Conservation (phyloP, 2,888 invertebrate genomes). For the Watsonalla binaria region DNA sequence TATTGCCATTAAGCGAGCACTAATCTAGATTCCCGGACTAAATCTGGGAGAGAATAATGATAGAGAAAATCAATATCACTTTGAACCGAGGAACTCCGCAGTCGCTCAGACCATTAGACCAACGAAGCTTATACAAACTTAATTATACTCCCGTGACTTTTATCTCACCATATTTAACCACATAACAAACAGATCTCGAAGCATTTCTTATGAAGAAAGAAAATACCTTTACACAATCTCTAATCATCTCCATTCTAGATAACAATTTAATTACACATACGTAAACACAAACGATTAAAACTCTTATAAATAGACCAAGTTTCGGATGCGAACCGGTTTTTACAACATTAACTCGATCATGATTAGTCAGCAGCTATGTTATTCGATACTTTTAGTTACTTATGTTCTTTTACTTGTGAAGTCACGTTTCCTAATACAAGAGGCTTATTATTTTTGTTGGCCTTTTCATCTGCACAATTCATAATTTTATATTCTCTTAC, state of each 20-base stretch:
- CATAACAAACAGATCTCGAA: neutral
- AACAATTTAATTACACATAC: neutral
- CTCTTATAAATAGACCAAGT: neutral
- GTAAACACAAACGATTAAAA: constrained; percentile 1
- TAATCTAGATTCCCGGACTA: too few relatives aligned
- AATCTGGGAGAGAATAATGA: too few relatives aligned
- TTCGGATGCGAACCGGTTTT: constrained; percentile 1
- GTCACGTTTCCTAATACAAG: constrained; percentile 7
- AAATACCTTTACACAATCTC: neutral
- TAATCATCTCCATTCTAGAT: neutral
- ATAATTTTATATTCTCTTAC: neutral
- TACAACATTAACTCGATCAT: constrained; percentile 9
- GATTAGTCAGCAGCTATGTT: constrained; percentile 23
- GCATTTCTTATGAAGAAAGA: neutral
- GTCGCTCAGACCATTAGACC: too few relatives aligned
- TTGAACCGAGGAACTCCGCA: too few relatives aligned
- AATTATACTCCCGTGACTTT: too few relatives aligned
- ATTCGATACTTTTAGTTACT: constrained; percentile 18
- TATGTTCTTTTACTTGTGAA: constrained; percentile 3
- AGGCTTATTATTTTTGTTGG: constrained; percentile 4
- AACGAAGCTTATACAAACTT: too few relatives aligned
- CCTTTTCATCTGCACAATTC: neutral
- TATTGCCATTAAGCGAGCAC: too few relatives aligned
- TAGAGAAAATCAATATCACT: too few relatives aligned
- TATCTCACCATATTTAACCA: too few relatives aligned